These are phyloP conservation scores for Oophaga sylvatica DNA, from an alignment of 2,797 vertebrate genomes.

Conservation along the genomic window DNA sequence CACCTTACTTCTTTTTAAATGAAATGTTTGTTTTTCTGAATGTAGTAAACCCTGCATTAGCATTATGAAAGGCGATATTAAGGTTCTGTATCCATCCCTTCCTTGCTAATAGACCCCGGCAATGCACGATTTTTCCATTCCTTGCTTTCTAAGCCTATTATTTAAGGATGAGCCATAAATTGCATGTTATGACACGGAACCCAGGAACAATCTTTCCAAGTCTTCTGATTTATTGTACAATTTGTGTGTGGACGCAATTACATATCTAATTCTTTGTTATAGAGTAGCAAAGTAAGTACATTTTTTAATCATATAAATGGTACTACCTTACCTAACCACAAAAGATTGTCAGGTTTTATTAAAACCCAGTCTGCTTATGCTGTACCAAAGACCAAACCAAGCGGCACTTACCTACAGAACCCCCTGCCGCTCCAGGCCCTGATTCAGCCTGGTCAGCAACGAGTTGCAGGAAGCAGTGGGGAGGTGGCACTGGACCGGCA, in stretches of 20 bases:
- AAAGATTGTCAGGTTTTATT: too few species aligned
- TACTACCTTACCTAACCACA: too few species aligned
- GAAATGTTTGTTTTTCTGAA: background rate
- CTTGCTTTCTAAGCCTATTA: conserved; percentile 42
- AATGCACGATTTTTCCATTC: conserved; percentile 41
- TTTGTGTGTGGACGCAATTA: background rate
- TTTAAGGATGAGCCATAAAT: conserved; percentile 53
- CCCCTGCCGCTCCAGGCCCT: too few species aligned
- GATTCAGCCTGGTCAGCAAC: too few species aligned
- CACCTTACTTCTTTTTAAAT: background rate
- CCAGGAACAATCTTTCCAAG: conserved; percentile 4
- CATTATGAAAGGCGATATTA: conserved; percentile 18
- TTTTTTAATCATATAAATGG: too few species aligned
- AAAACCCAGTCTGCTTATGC: too few species aligned
- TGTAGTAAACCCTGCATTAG: conserved; percentile 9
- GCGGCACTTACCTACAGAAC: too few species aligned
- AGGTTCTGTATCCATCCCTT: background rate
- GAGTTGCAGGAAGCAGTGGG: too few species aligned
- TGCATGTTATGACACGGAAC: conserved; percentile 45
- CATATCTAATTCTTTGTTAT: background rate
- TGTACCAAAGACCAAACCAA: too few species aligned
- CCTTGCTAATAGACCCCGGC: background rate
- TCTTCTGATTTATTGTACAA: conserved; percentile 21
- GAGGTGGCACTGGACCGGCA: too few species aligned
- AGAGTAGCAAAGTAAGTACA: background rate